These are phyloP conservation scores for Odocoileus virginianus DNA, from an alignment of 2,113 vertebrate species.

Conservation along the genomic window DNA sequence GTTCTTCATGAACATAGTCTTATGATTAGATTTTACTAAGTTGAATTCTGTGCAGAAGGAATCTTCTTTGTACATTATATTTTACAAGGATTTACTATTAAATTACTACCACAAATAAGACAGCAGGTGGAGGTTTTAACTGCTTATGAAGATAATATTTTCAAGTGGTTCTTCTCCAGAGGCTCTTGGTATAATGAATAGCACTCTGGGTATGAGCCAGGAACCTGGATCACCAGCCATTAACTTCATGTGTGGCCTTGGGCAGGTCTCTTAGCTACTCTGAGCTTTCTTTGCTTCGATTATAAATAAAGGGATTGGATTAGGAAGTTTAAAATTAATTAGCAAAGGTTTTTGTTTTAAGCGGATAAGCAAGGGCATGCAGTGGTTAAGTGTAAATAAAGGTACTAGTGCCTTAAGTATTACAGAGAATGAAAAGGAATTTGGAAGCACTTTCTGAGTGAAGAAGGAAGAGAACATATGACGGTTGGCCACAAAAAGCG, in stretches of 20 bases:
- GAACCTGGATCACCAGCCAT: not conserved
- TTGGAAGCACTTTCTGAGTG: not conserved
- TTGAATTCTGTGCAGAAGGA: not conserved
- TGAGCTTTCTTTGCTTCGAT: not conserved
- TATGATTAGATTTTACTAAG: not conserved
- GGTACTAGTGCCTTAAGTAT: not conserved
- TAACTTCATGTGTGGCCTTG: not conserved
- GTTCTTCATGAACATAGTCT: not conserved
- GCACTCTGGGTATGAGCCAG: not conserved
- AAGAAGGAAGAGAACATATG: not conserved
- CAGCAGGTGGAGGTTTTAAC: not conserved
- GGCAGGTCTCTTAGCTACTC: not conserved
- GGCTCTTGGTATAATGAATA: not conserved
- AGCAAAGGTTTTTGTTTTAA: not conserved
- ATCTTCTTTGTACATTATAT: not conserved
- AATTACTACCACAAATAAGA: conserved; percentile 1
- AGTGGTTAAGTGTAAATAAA: not conserved
- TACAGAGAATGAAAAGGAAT: not conserved
- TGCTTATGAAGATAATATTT: not conserved
- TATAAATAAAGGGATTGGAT: not conserved
- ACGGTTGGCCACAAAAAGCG: not conserved
- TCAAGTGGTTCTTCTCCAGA: not conserved
- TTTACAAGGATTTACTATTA: not conserved
- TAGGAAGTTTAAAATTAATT: conserved; percentile 11
- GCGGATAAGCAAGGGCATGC: not conserved